Base-by-base conservation (phyloP, 1,140 invertebrate species). In the Drosophila erecta region DNA sequence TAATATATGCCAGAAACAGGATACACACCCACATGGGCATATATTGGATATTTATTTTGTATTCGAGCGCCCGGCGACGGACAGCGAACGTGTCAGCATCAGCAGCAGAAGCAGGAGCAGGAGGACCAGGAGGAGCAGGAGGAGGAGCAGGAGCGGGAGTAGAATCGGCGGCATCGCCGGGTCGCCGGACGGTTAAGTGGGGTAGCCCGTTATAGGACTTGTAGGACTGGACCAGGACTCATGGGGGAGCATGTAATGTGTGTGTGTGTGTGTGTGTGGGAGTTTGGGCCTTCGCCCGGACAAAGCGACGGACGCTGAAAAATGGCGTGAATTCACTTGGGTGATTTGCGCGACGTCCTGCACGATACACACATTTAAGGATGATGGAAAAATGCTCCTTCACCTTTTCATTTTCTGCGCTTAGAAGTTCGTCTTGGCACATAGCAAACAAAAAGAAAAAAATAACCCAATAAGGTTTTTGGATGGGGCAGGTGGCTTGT, bases 1-100 rank as follows among this genome's bases (percentile, higher is more conserved):
- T 91, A 84, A 91, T 91, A 91, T 90, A 91, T 91, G 90, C 90
- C 85, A 91, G 81, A 90, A 90, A 91, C 90, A 91, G 90, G 90
- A 91, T 87, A 91, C 90, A 85, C 72, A 84, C 81, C 73, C 86
- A 89, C 71, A 81, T 90, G 86, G 78, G 86, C 85, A 90, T 90
- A 90, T 90, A 90, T 90, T 91, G 73, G 81, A 90, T 91, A 91
- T 91, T 91, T 91, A 91, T 91, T 89, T 91, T 91, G 85, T 91
- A 90, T 91, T 91, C 79, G 76, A 90, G 86, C 81, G 72, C 79
- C 61, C 77, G 69, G 75, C 73, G 65, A 71, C 81, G 85, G 90
- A 83, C 90, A 91, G 60, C 71, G 84, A 89, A 85, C 77, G 76
- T 87, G 84, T 87, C 81, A 86, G 67, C 61, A 77, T 70, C 67